phyloP scores from a whole-genome alignment of 2,797 vertebrate species.

The Sebastes kiyomatsui region DNA sequence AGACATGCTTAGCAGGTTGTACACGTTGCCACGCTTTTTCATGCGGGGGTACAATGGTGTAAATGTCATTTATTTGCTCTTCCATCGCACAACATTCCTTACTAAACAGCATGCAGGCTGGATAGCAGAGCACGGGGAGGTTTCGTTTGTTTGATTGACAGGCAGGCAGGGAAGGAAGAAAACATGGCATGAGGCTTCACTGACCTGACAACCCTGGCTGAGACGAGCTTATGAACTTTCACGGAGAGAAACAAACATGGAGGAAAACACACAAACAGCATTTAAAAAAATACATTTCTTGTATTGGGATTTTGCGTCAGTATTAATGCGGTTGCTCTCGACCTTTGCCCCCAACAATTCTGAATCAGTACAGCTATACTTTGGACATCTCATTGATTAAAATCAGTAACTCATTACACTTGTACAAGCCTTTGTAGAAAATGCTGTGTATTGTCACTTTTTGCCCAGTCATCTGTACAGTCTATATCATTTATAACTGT shows the following conservation, averaged over 20 bases:
- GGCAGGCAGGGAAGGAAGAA: neutral
- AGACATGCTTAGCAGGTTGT: neutral
- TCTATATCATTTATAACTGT: neutral
- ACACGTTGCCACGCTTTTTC: neutral
- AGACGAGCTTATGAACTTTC: slow-evolving; percentile 22
- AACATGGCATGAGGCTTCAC: neutral
- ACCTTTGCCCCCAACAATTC: neutral
- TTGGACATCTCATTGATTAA: slow-evolving; percentile 26
- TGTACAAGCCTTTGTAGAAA: neutral
- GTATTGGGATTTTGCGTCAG: neutral
- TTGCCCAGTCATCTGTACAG: neutral
- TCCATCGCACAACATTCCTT: neutral
- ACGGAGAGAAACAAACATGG: slow-evolving; percentile 10
- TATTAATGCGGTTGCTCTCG: neutral
- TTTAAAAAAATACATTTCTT: slow-evolving; percentile 1
- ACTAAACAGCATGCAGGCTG: neutral
- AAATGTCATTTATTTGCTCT: slow-evolving; percentile 12
- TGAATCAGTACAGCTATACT: neutral
- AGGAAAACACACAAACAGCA: slow-evolving; percentile 1
- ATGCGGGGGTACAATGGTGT: neutral
- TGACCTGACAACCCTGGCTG: slow-evolving; percentile 15
- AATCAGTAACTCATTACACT: slow-evolving; percentile 17
- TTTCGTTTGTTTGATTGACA: slow-evolving; percentile 22
- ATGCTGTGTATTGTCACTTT: neutral
- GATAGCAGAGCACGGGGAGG: neutral